phyloP scores from a whole-genome alignment of 2,797 vertebrate species.

The Pangasius djambal region DNA sequence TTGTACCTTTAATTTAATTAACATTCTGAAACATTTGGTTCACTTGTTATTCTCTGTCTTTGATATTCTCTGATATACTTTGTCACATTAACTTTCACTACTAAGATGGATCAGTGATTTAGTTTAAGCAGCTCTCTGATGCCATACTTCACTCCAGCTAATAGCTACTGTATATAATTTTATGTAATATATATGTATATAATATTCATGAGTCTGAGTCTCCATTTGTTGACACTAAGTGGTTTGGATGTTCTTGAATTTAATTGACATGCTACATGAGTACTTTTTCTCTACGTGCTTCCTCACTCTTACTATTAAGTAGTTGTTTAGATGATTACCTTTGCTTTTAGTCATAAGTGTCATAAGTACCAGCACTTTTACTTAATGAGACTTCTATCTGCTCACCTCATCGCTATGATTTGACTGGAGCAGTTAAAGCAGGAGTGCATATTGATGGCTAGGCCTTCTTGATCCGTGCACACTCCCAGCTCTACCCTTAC shows the following conservation, averaged over 20 bases:
- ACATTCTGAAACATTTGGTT: not conserved
- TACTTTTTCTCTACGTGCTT: not conserved
- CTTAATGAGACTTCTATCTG: not conserved
- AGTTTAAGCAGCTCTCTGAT: not conserved
- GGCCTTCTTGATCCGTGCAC: not conserved
- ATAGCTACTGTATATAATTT: not conserved
- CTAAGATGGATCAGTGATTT: not conserved
- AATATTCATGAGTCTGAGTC: not conserved
- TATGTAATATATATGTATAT: not conserved
- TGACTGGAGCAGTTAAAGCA: not conserved
- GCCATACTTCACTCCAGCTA: not conserved
- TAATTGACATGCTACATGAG: not conserved
- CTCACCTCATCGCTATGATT: not conserved
- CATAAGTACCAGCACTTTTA: not conserved
- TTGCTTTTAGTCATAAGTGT: not conserved
- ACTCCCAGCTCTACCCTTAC: conserved; percentile 22
- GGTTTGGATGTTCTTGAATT: not conserved
- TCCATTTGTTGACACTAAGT: not conserved
- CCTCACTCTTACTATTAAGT: not conserved
- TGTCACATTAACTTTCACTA: not conserved
- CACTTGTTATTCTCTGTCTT: not conserved
- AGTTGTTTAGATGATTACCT: not conserved
- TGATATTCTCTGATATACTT: not conserved
- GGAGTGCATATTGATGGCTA: not conserved
- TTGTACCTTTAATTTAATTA: not conserved